These are phyloP conservation scores for Papilio dardanus DNA, from an alignment of 1,140 invertebrate genomes.

Conservation along the genomic window DNA sequence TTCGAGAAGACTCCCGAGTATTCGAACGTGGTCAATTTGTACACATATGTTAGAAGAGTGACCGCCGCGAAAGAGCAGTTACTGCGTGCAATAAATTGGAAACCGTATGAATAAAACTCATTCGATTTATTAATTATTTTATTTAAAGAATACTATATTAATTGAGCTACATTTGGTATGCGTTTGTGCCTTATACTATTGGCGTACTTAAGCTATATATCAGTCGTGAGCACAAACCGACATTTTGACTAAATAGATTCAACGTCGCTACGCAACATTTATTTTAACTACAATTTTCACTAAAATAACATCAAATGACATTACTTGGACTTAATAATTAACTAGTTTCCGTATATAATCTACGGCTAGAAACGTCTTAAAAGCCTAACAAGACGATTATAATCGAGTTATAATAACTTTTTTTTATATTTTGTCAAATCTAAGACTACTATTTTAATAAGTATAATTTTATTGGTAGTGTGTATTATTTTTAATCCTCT, in stretches of 20 bases:
- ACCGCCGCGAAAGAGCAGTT: constrained; percentile 54
- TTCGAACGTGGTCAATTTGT: constrained; percentile 56
- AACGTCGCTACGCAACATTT: neutral
- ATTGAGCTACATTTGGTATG: constrained; percentile 68
- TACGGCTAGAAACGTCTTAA: neutral
- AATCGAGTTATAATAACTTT: neutral
- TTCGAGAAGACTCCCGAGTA: constrained; percentile 56
- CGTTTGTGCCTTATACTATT: constrained; percentile 52
- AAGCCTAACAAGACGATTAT: neutral
- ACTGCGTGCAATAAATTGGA: constrained; percentile 62
- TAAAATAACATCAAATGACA: neutral
- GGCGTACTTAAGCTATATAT: constrained; percentile 60
- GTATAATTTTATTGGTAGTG: neutral
- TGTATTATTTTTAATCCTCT: too few relatives aligned
- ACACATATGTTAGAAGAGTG: constrained; percentile 60
- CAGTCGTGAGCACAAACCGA: constrained; percentile 53
- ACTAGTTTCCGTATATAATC: neutral
- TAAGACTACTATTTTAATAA: neutral
- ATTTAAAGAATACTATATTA: constrained; percentile 42
- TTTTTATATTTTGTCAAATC: neutral
- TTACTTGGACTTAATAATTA: neutral
- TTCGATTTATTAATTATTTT: neutral
- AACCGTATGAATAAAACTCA: constrained; percentile 54
- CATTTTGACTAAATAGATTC: neutral
- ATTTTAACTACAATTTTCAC: neutral